A percentile compares a stretch with the other conserved stretches of the same genome.
Evolutionary conservation across 2,797 vertebrate species (phyloP).

Genomic region (Pseudocheirus occidentalis): DNA sequence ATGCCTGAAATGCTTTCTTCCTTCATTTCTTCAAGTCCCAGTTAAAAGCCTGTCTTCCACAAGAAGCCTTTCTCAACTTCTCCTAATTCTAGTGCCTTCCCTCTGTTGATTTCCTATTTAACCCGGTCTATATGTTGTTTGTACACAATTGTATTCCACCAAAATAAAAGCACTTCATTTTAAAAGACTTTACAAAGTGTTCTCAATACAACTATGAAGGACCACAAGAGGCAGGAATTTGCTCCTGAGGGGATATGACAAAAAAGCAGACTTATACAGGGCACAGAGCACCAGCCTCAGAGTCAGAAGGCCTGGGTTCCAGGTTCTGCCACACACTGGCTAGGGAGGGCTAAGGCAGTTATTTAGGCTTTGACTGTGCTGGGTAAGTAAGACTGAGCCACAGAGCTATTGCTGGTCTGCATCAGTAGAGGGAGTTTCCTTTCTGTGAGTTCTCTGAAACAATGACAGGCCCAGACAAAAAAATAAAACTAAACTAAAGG

Average conservation of each 20-base stretch:
- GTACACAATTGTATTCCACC: background rate
- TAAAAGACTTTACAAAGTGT: background rate
- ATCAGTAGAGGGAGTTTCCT: background rate
- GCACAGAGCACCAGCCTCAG: background rate
- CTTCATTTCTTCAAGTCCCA: background rate
- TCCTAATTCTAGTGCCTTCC: background rate
- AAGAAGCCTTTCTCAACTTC: background rate
- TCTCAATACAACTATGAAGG: background rate
- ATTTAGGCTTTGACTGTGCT: background rate
- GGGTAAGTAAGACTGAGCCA: background rate
- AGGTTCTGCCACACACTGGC: background rate
- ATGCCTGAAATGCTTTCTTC: background rate
- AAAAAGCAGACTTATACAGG: background rate
- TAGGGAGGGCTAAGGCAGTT: background rate
- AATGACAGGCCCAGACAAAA: background rate
- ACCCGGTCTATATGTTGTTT: background rate
- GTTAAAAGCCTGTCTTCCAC: background rate
- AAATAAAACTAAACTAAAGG: background rate
- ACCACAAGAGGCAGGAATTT: background rate
- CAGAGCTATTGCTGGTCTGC: background rate
- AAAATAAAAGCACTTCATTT: background rate
- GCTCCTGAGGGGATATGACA: no score
- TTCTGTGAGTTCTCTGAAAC: background rate
- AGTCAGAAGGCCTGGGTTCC: background rate
- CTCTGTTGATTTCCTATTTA: background rate